Evolutionary conservation across 2,797 vertebrate genomes (phyloP).

Genomic region (Urophycis tenuis): DNA sequence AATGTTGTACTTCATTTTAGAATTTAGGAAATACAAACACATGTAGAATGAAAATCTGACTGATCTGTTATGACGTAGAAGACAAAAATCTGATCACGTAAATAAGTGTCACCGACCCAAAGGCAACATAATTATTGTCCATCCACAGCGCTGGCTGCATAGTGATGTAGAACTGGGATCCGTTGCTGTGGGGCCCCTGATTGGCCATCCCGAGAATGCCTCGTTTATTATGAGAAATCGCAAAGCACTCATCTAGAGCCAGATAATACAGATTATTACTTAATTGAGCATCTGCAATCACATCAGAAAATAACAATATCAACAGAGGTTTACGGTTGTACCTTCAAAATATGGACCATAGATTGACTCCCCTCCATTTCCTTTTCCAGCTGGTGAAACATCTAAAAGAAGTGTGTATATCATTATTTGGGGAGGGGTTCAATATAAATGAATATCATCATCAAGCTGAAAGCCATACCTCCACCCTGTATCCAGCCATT

Average conservation of each 20-base stretch:
- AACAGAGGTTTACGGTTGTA: slow-evolving; percentile 37
- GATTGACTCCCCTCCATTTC: slow-evolving; percentile 78
- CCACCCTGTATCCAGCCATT: slow-evolving; percentile 89
- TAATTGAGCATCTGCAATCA: not conserved
- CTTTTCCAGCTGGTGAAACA: slow-evolving; percentile 70
- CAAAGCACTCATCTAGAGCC: slow-evolving; percentile 80
- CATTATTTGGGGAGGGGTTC: not conserved
- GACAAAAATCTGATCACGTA: not conserved
- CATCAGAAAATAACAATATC: not conserved
- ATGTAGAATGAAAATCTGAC: not conserved
- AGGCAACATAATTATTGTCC: slow-evolving; percentile 83
- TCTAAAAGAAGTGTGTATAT: slow-evolving; percentile 62
- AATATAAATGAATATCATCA: not conserved
- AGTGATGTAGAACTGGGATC: slow-evolving; percentile 86
- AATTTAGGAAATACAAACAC: not conserved
- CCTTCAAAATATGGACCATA: slow-evolving; percentile 85
- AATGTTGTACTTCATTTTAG: not conserved
- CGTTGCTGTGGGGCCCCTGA: slow-evolving; percentile 80
- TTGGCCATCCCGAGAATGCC: slow-evolving; percentile 84
- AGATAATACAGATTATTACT: not conserved
- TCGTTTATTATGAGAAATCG: slow-evolving; percentile 74
- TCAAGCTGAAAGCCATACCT: slow-evolving; percentile 61
- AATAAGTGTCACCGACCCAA: slow-evolving; percentile 74
- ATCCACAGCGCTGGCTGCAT: slow-evolving; percentile 77
- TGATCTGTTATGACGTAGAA: not conserved